Evolutionary conservation across 2,113 vertebrate genomes (phyloP), one percentile per base, ranked within the genome.

Genomic region (Toxotes jaculatrix): DNA sequence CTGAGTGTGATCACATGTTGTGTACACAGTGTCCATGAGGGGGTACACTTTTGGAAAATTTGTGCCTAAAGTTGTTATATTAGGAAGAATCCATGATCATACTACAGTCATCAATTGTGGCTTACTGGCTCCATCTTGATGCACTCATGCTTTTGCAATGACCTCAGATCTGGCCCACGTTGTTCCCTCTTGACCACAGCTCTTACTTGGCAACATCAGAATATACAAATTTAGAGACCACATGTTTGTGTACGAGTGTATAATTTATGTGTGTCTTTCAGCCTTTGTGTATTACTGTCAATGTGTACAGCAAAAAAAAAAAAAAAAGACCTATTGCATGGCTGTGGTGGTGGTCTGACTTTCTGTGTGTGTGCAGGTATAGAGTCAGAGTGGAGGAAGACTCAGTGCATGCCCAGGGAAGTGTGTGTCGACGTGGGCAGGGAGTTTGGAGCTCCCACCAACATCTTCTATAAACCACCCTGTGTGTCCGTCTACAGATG

Each of bases 401-500:
- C 97, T 94, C 97, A 96, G 85, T 99, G 98, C 92, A 96, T 95
- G 94, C 98, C 98, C 85, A 96, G 97, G 90, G 97, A 99, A 96
- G 97, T 98, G 93, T 99, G 97, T 96, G 94, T 99, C 95, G 98
- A 99, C 95, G 98, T 99, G 95, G 98, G 96, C 94, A 98, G 97
- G 94, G 98, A 99, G 95, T 98, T 97, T 95, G 98, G 97, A 95
- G 97, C 97, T 90, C 95, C 97, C 85, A 98, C 98, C 95, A 98
- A 98, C 96, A 96, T 96, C 96, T 99, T 99, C 97, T 99, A 98
- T 96, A 99, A 99, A 96, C 98, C 98, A 80, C 97, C 98, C 89
- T 99, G 98, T 96, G 97, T 99, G 95, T 98, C 97, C 95, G 95
- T 97, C 95, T 97, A 98, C 97, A 98, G 98, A 97, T 99, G 98